Conservation (phyloP, 2,888 invertebrate species). For the Choristoneura rosaceana region DNA sequence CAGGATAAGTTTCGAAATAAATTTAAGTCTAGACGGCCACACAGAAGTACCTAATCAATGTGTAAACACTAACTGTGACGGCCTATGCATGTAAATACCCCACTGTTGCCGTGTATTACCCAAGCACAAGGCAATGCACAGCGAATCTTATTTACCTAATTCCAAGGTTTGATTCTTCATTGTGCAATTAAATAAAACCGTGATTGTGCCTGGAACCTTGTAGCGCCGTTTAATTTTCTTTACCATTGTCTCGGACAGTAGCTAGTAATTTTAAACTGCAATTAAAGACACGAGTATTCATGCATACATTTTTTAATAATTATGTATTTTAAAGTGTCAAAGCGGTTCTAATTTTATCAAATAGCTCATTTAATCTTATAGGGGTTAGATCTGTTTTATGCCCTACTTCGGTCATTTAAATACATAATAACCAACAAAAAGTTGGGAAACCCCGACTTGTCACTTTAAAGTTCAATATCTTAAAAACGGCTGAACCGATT, state of each 20-base stretch:
- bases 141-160: conserved; percentile 44
- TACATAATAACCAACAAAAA: too few relatives aligned
- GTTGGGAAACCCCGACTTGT: too few relatives aligned
- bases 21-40: background rate
- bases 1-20: background rate
- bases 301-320: too few relatives aligned
- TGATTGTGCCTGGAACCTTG: conserved; percentile 20
- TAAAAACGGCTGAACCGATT: too few relatives aligned
- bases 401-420: too few relatives aligned
- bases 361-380: too few relatives aligned
- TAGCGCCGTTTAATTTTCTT: conserved; percentile 32
- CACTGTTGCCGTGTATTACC: conserved; percentile 23
- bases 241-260: conserved; percentile 29
- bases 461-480: too few relatives aligned
- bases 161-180: conserved; percentile 46
- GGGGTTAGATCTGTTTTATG: too few relatives aligned
- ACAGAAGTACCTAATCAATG: conserved; percentile 3
- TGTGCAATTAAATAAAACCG: conserved; percentile 34
- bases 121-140: conserved; percentile 21
- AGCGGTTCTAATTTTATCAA: too few relatives aligned
- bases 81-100: background rate
- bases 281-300: conserved; percentile 3
- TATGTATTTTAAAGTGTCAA: too few relatives aligned
- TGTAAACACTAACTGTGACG: conserved; percentile 2
- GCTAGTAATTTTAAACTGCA: conserved; percentile 30